Percentiles rank a stretch among this genome's conserved stretches.
Conservation (phyloP, 1,140 invertebrate species). For the Drosophila repletoides region DNA sequence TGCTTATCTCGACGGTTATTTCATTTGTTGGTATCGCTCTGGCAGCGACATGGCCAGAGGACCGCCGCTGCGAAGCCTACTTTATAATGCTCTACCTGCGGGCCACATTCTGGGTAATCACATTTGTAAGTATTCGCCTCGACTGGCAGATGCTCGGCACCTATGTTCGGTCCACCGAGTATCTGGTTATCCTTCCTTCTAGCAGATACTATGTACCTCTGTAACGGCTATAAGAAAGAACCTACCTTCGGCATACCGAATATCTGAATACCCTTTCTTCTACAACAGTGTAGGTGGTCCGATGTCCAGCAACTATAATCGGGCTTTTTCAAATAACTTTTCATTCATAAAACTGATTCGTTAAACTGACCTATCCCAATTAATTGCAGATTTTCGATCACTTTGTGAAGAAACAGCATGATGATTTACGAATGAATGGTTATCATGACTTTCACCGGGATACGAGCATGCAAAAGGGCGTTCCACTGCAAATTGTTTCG, state of each 20-base stretch:
- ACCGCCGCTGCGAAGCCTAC: constrained; percentile 86
- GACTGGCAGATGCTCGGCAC: too few species aligned
- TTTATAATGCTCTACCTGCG: constrained; percentile 87
- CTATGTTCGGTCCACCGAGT: too few species aligned
- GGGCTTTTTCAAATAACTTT: too few species aligned
- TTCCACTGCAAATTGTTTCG: constrained; percentile 86
- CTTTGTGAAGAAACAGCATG: constrained; percentile 84
- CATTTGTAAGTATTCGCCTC: constrained; percentile 83
- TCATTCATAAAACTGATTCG: background rate
- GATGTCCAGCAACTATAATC: too few species aligned
- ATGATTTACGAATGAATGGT: constrained; percentile 85
- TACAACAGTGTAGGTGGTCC: too few species aligned
- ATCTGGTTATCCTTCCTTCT: too few species aligned
- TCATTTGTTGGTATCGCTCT: constrained; percentile 85
- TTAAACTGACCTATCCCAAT: constrained; percentile 46
- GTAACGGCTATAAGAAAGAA: too few species aligned
- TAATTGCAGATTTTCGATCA: constrained; percentile 84
- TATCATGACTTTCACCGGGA: constrained; percentile 87
- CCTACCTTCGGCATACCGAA: too few species aligned
- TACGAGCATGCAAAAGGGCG: constrained; percentile 84
- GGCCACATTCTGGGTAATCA: constrained; percentile 85
- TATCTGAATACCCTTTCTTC: too few species aligned
- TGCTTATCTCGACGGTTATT: constrained; percentile 84
- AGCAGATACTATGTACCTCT: too few species aligned
- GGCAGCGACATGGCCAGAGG: constrained; percentile 83